Base-by-base conservation (phyloP, 2,797 vertebrate species). In the Chaetodon trifasciatus region DNA sequence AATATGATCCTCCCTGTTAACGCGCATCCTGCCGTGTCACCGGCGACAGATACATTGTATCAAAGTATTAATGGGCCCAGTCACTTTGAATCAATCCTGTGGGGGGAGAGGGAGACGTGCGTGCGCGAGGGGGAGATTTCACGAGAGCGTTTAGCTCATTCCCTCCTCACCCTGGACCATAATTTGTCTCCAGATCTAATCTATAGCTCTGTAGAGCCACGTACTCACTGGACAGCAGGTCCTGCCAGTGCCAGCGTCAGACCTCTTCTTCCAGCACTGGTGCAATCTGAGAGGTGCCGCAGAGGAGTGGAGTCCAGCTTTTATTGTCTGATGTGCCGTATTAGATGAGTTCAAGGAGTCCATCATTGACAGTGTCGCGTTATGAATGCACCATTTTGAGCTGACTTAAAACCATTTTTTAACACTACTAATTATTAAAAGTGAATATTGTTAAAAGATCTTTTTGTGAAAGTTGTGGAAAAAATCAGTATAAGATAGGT, bases 31-130 rank as follows among this genome's bases (percentile, higher is more conserved):
- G 88, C 89, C 84, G 93, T 95, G 94, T 95, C 94, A 93, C 92
- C 64, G 13, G 84, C 92, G 95, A 96, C 95, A 94, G 94, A 95
- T 95, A 92, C 91, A 88, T 90, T 92, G 94, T 90, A 90, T 93
- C 93, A 88, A 83, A 92, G 91, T 93, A 93, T 95, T 95, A 96
- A 96, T 96, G 94, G 91, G 88, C 86, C 88, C 93, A 92, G 93
- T 96, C 94, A 93, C 90, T 93, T 94, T 92, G 94, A 95, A 95
- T 95, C 95, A 94, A 93, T 91, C 92, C 84, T 88, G 85, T 76
- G 76, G 81, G 70, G 62, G 83, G 78, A 81, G 85, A 75, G 76
- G 79, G 86, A 75, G 86, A 61, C 11, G 74, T 76, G 39, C 64
- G 65, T 63, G 74, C 82, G 69, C 53, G 76, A 81, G 72, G 78